Conservation (phyloP, 2,888 invertebrate species). For the Acleris holmiana region DNA sequence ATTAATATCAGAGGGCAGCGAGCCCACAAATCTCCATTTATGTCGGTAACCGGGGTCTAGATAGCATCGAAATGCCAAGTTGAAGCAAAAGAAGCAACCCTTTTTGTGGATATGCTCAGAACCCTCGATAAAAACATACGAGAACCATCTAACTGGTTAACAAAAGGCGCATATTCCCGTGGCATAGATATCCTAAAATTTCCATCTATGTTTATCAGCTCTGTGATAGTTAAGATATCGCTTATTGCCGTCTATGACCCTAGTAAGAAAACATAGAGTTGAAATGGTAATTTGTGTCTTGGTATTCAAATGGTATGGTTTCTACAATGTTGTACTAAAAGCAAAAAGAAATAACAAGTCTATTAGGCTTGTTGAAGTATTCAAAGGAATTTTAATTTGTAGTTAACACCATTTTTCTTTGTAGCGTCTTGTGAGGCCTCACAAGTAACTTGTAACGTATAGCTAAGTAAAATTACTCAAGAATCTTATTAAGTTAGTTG, state of each 20-base stretch:
- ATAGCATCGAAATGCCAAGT: slow-evolving; percentile 49
- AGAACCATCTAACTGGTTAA: slow-evolving; percentile 28
- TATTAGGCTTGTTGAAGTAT: slow-evolving; percentile 24
- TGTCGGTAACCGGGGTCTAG: slow-evolving; percentile 46
- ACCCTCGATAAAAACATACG: slow-evolving; percentile 26
- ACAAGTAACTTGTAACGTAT: no score
- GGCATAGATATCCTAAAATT: slow-evolving; percentile 32
- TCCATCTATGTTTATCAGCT: slow-evolving; percentile 44
- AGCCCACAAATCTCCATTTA: slow-evolving; percentile 58
- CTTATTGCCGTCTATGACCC: slow-evolving; percentile 41
- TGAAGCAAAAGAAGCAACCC: slow-evolving; percentile 44
- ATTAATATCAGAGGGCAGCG: slow-evolving; percentile 49
- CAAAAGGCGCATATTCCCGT: slow-evolving; percentile 24
- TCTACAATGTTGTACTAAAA: slow-evolving; percentile 41
- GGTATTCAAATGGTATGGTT: slow-evolving; percentile 35
- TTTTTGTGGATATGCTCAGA: slow-evolving; percentile 43
- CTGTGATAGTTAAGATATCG: slow-evolving; percentile 48
- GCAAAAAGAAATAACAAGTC: slow-evolving; percentile 43
- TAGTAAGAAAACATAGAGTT: slow-evolving; percentile 36
- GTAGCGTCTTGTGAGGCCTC: no score
- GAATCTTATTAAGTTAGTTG: not conserved
- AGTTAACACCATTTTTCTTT: slow-evolving; percentile 4
- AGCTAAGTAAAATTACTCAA: slow-evolving; percentile 1
- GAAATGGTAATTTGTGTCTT: slow-evolving; percentile 29
- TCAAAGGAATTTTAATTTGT: slow-evolving; percentile 18